A percentile compares a stretch with the other conserved stretches of the same genome.
Conservation (phyloP, 2,888 invertebrate genomes). For the Pollenia amentaria region DNA sequence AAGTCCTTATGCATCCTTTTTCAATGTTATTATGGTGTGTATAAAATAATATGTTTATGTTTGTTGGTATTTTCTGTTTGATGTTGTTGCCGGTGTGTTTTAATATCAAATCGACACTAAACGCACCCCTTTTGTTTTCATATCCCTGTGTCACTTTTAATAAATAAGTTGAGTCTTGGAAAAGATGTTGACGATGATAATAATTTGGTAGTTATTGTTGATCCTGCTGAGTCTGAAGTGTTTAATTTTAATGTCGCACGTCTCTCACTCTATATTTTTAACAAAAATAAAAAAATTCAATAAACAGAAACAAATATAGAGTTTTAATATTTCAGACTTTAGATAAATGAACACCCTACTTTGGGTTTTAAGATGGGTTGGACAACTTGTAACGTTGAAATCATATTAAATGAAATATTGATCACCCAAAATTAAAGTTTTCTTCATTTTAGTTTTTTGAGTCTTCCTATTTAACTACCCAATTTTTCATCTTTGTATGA, state of each 20-base stretch:
- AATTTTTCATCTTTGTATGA: no score
- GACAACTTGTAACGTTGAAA: no score
- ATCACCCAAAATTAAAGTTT: no score
- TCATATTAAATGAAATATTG: no score
- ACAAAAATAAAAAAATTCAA: conserved; percentile 10
- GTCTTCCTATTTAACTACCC: no score
- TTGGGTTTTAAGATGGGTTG: no score
- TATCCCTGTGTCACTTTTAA: conserved; percentile 64
- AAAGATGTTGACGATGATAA: conserved; percentile 60
- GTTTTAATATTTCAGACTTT: conserved; percentile 3
- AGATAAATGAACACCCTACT: conserved; percentile 23
- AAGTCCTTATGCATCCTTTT: conserved; percentile 27
- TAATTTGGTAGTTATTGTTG: conserved; percentile 68
- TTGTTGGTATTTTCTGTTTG: conserved; percentile 49
- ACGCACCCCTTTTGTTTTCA: conserved; percentile 70
- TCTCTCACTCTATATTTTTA: conserved; percentile 28
- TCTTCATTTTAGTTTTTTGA: no score
- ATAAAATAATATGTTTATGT: conserved; percentile 36
- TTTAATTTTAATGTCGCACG: conserved; percentile 72
- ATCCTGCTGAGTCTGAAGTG: conserved; percentile 73
- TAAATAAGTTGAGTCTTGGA: conserved; percentile 50
- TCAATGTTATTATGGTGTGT: conserved; percentile 27
- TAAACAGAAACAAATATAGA: conserved; percentile 16
- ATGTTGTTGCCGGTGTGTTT: conserved; percentile 54
- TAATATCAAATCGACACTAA: conserved; percentile 70